Base-by-base conservation (phyloP, 2,113 vertebrate species). In the Seriola aureovittata region DNA sequence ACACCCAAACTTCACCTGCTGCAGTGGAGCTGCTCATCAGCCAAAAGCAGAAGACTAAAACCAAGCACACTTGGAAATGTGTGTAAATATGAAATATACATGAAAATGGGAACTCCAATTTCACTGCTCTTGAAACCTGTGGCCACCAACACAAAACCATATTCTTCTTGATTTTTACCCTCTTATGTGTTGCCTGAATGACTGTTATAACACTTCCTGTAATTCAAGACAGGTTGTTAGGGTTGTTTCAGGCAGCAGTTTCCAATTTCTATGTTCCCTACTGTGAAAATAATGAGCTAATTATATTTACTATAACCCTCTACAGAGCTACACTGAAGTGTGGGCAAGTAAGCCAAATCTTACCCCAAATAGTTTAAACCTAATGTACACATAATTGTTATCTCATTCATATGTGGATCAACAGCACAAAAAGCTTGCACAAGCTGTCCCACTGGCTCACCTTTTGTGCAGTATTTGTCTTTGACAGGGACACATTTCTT, bases 251-350 rank as follows among this genome's bases (percentile, higher is more conserved):
- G 29, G 40, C 19, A 63, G 12, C 17, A 29, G 6, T 54, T 78
- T 80, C 9, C 14, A 40, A 38, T 52, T 52, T 10, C 58, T 6
- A 60, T 44, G 58, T 66, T 38, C 14, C 40, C 34, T 54, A 12
- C 44, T 57, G 71, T 72, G 82, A 64, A 82, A 71, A 79, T 73
- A 60, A 67, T 58, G 19, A 36, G 52, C 14, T 34, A n/a, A 44
- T 74, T 62, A 62, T 32, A 48, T 38, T 50, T 64, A 44, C 29
- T 42, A 59, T 65, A 50, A 81, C 32, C 38, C 29, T 70, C 50
- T 12, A 44, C 52, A 60, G 66, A 68, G 65, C 42, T 12, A 36
- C 52, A 36, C 71, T 54, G 44, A 65, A 32, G 71, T 58, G 66
- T 62, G 10, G 16, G 16, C n/a, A 32, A 34, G 13, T 12, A 14